These are phyloP conservation scores for Diorhabda sublineata DNA, from an alignment of 1,140 invertebrate species.

Conservation along the genomic window DNA sequence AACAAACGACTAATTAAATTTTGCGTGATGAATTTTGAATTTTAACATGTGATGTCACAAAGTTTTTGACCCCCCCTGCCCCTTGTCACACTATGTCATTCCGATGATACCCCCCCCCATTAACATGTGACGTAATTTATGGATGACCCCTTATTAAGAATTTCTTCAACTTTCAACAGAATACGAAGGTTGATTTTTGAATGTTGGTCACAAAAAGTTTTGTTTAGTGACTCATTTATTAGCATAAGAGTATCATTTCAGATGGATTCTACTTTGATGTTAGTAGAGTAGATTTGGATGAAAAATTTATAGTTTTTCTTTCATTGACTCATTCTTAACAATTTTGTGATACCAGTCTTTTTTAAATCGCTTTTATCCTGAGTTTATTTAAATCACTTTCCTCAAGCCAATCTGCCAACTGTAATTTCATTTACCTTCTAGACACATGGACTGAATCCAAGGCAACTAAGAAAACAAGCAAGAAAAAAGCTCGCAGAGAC, in stretches of 20 bases:
- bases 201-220: background rate
- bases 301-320: background rate
- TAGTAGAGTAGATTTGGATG: background rate
- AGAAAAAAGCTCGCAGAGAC: conserved; percentile 44
- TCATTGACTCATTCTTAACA: background rate
- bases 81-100: too few species aligned
- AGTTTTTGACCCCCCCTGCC: too few species aligned
- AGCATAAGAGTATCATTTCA: background rate
- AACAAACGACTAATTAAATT: too few species aligned
- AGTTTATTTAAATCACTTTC: background rate
- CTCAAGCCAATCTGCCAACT: background rate
- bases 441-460: conserved; percentile 45
- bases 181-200: background rate
- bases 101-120: too few species aligned
- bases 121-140: too few species aligned
- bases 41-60: too few species aligned
- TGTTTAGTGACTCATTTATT: background rate
- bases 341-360: background rate
- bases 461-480: conserved; percentile 41
- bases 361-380: too few species aligned
- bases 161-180: background rate
- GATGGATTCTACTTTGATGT: background rate
- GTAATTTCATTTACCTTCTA: conserved; percentile 24
- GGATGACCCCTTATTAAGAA: too few species aligned
- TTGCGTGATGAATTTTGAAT: too few species aligned